Percentiles rank a stretch among this genome's conserved stretches.
Conservation (phyloP, 2,888 invertebrate genomes). For the Strigamia maritima region DNA sequence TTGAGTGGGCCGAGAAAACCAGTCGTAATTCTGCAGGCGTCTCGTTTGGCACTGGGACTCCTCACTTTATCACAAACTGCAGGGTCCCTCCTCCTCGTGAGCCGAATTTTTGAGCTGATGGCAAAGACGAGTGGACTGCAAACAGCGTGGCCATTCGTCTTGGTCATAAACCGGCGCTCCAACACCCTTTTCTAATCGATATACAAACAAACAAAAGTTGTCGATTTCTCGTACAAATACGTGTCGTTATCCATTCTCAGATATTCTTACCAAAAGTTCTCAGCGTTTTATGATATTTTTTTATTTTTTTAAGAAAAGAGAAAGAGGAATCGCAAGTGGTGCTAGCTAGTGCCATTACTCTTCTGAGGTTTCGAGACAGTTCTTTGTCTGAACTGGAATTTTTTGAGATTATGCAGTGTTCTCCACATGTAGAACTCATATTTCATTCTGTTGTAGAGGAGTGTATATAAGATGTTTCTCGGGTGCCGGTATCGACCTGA, state of each 20-base stretch:
- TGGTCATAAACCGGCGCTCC: not conserved
- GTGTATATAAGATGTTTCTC: not conserved
- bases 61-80: conserved; percentile 10
- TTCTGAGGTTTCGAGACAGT: conserved; percentile 10
- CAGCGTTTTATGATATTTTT: not conserved
- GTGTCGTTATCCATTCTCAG: not conserved
- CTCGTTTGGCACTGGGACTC: conserved; percentile 15
- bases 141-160: not conserved
- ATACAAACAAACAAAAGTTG: not conserved
- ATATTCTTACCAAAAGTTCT: not conserved
- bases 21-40: not conserved
- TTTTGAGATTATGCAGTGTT: conserved; percentile 2
- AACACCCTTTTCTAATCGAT: not conserved
- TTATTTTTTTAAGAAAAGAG: not conserved
- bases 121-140: conserved; percentile 15
- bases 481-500: not conserved
- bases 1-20: not conserved
- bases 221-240: too few relatives aligned
- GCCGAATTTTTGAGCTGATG: conserved; percentile 10
- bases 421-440: not conserved
- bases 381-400: not conserved
- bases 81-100: not conserved
- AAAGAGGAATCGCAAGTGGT: not conserved
- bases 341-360: not conserved
- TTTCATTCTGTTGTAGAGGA: not conserved